These are phyloP conservation scores for Clupea harengus DNA, from an alignment of 2,113 vertebrate species.

Conservation along the genomic window DNA sequence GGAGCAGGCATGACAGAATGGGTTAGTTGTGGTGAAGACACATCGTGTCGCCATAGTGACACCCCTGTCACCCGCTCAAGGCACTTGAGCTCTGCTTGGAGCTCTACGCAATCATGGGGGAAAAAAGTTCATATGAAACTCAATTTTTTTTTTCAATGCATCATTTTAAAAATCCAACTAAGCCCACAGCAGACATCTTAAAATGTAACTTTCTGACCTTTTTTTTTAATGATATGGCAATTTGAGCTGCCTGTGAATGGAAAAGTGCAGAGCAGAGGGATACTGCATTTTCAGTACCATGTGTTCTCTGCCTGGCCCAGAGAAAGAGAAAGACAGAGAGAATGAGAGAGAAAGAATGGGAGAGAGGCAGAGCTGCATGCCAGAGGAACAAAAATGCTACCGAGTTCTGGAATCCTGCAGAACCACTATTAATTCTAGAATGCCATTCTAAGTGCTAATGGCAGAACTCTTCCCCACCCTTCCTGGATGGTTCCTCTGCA, in stretches of 20 bases:
- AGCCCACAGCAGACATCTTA: not conserved
- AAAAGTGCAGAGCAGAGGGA: not conserved
- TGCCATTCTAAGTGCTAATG: not conserved
- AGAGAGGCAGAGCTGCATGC: not conserved
- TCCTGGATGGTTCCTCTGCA: not conserved
- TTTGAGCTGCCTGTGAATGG: not conserved
- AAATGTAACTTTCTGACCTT: not conserved
- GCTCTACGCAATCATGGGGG: not conserved
- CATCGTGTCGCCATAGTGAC: slow-evolving; percentile 43
- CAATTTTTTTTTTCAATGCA: not conserved
- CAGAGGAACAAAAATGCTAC: slow-evolving; percentile 16
- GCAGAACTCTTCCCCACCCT: slow-evolving; percentile 14
- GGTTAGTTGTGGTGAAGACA: slow-evolving; percentile 35
- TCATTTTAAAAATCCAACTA: not conserved
- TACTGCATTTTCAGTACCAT: not conserved
- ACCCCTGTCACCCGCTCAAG: slow-evolving; percentile 36
- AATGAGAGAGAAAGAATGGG: not conserved
- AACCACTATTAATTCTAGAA: slow-evolving; percentile 27
- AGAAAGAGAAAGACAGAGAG: not conserved
- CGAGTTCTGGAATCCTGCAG: slow-evolving; percentile 30
- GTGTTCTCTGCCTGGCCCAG: not conserved
- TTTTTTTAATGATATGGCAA: not conserved
- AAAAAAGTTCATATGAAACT: not conserved
- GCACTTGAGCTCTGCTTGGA: slow-evolving; percentile 1
- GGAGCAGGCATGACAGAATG: slow-evolving; percentile 38